phyloP scores from a whole-genome alignment of 2,113 vertebrate species.

The Chamaetylas fuelleborni region DNA sequence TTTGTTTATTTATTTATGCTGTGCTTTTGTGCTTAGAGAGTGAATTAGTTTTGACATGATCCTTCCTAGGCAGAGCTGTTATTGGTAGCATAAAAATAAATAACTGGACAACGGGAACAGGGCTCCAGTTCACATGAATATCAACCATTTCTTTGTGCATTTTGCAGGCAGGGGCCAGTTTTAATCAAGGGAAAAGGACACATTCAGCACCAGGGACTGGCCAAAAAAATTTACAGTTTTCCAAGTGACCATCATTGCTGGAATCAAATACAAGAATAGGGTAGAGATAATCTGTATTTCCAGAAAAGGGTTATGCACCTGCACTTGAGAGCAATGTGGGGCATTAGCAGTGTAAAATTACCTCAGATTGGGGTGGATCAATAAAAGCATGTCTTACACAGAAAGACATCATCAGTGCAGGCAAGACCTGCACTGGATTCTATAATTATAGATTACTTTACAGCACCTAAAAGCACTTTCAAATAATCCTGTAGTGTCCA shows the following conservation, averaged over 20 bases:
- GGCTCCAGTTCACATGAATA: not conserved
- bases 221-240: not conserved
- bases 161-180: not conserved
- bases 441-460: not conserved
- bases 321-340: not conserved
- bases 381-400: not conserved
- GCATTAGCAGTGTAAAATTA: not conserved
- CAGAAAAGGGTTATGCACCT: not conserved
- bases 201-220: not conserved
- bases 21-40: not conserved
- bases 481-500: fast-evolving
- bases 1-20: not conserved
- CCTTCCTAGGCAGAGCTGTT: not conserved
- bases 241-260: not conserved
- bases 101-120: fast-evolving
- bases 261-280: not conserved
- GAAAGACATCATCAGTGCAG: not conserved
- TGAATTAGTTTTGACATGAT: not conserved
- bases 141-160: not conserved
- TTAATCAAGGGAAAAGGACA: not conserved
- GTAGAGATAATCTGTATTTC: not conserved
- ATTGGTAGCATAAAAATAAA: not conserved
- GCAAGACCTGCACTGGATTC: not conserved
- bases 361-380: not conserved
- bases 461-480: not conserved